phyloP scores from a whole-genome alignment of 1,140 invertebrate species.

The Archivesica marissinica region DNA sequence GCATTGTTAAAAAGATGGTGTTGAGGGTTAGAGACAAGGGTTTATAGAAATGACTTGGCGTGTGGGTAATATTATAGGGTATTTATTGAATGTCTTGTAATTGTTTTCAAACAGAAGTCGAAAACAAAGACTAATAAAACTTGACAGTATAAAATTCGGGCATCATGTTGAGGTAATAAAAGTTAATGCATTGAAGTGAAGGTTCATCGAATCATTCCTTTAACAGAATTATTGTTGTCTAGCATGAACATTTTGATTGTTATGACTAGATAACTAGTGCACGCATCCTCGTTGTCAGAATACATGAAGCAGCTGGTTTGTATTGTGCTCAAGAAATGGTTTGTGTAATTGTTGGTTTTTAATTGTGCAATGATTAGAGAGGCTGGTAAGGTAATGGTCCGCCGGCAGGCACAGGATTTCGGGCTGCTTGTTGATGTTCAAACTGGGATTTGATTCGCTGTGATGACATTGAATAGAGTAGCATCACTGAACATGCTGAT shows the following conservation, averaged over 20 bases:
- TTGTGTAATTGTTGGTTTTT: conserved; percentile 20
- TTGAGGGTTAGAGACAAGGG: too few species aligned
- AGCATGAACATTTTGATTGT: neutral
- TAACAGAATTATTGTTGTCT: neutral
- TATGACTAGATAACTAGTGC: conserved; percentile 1
- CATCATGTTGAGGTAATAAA: conserved; percentile 18
- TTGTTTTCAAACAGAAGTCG: neutral
- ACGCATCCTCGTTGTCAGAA: neutral
- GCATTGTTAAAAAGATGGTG: too few species aligned
- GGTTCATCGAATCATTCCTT: neutral
- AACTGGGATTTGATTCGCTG: neutral
- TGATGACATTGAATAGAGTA: neutral
- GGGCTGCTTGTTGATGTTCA: neutral
- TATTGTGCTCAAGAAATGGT: conserved; percentile 24
- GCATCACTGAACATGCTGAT: neutral
- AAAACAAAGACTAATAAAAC: conserved; percentile 18
- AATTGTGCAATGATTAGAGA: conserved; percentile 4
- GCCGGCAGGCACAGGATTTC: neutral
- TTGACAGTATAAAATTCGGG: conserved; percentile 7
- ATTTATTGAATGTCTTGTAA: too few species aligned
- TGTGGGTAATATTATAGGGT: too few species aligned
- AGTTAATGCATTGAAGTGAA: neutral
- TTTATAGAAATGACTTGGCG: too few species aligned
- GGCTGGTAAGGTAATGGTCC: neutral
- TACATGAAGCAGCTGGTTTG: neutral